Evolutionary conservation across 2,888 invertebrate species (phyloP).

Genomic region (Meloe dianella): DNA sequence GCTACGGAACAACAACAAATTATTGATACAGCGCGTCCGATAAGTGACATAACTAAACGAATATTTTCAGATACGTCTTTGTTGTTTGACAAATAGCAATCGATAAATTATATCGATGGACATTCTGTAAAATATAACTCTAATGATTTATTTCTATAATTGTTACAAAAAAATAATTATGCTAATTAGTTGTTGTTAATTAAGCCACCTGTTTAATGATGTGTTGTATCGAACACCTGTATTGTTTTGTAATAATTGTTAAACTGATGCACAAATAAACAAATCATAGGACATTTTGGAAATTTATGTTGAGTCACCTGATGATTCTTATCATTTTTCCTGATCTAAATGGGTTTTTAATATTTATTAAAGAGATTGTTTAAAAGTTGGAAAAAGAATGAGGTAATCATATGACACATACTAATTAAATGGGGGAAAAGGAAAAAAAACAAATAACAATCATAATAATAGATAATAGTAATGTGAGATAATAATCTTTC

Average conservation of each 20-base stretch:
- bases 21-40: neutral
- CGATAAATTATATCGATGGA: too few relatives aligned
- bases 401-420: constrained; percentile 24
- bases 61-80: too few relatives aligned
- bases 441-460: neutral
- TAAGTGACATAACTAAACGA: too few relatives aligned
- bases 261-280: neutral
- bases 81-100: too few relatives aligned
- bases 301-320: constrained; percentile 9
- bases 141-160: neutral
- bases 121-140: neutral
- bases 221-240: constrained; percentile 1
- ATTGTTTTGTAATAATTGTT: neutral
- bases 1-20: too few relatives aligned
- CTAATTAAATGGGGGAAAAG: constrained; percentile 25
- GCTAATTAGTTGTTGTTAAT: neutral
- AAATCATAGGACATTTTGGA: constrained; percentile 7
- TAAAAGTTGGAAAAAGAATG: constrained; percentile 14
- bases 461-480: constrained; percentile 11
- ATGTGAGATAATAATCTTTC: constrained; percentile 11
- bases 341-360: neutral
- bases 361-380: constrained; percentile 7
- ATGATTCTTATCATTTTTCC: neutral
- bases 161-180: neutral
- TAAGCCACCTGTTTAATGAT: neutral